Evolutionary conservation across 2,888 invertebrate genomes (phyloP).

Genomic region (Cephus runcator): DNA sequence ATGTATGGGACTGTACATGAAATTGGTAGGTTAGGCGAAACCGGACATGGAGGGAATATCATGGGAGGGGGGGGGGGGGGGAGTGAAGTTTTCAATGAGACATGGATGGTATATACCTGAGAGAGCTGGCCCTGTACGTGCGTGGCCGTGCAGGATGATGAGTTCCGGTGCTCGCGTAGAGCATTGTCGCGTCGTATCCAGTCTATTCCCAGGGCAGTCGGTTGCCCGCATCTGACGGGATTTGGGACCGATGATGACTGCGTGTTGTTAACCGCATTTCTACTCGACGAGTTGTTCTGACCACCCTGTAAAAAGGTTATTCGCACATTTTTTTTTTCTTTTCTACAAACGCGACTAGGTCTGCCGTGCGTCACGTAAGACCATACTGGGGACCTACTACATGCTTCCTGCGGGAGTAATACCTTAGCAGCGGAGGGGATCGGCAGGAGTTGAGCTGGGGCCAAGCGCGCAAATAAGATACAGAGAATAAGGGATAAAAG

Average conservation of each 20-base stretch:
- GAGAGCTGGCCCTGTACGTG: slow-evolving; percentile 49
- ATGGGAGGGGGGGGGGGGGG: background rate
- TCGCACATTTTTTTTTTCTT: background rate
- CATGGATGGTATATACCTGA: slow-evolving; percentile 44
- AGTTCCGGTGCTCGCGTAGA: slow-evolving; percentile 50
- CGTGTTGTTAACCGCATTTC: slow-evolving; percentile 52
- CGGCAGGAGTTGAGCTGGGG: background rate
- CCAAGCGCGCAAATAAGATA: background rate
- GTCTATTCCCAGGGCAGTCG: slow-evolving; percentile 56
- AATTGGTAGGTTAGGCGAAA: background rate
- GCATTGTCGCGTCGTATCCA: slow-evolving; percentile 55
- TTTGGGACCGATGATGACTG: slow-evolving; percentile 46
- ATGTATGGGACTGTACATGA: background rate
- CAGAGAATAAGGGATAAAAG: background rate
- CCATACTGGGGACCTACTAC: background rate
- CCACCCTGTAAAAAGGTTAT: slow-evolving; percentile 46
- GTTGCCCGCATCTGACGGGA: slow-evolving; percentile 54
- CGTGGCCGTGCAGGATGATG: slow-evolving; percentile 45
- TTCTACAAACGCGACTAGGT: background rate
- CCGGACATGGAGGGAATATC: background rate
- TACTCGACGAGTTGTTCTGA: slow-evolving; percentile 53
- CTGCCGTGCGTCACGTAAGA: background rate
- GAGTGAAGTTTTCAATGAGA: background rate
- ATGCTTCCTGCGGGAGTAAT: background rate
- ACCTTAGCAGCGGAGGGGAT: background rate